phyloP scores from a whole-genome alignment of 2,888 invertebrate genomes.

The Rhodophaea formosa region DNA sequence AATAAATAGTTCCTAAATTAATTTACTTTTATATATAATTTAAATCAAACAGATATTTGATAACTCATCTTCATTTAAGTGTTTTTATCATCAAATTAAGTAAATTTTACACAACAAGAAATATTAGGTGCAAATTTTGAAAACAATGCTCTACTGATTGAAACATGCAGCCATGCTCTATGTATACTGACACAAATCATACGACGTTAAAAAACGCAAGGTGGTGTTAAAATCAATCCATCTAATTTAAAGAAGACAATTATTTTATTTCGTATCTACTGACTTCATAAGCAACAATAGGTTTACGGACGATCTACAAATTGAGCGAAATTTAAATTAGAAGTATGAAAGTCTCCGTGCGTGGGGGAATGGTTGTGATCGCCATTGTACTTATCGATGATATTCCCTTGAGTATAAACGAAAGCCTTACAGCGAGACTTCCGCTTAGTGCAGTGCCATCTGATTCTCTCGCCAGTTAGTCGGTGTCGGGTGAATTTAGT shows the following conservation, averaged over 20 bases:
- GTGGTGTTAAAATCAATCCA: not conserved
- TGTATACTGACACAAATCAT: too few species aligned
- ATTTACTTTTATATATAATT: too few species aligned
- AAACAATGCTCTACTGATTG: too few species aligned
- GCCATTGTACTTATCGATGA: constrained; percentile 22
- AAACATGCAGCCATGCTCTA: too few species aligned
- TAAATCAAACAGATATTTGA: too few species aligned
- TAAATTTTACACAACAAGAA: too few species aligned
- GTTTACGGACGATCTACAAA: not conserved
- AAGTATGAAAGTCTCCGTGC: not conserved
- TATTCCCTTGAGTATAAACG: not conserved
- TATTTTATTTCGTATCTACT: too few species aligned
- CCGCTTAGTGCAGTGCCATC: not conserved
- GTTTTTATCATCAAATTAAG: too few species aligned
- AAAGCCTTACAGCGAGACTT: constrained; percentile 6
- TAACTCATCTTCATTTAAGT: too few species aligned
- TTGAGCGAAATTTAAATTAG: not conserved
- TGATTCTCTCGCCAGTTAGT: not conserved
- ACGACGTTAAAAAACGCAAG: not conserved
- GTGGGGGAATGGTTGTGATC: not conserved
- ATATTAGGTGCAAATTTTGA: too few species aligned
- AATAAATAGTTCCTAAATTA: too few species aligned
- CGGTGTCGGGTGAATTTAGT: not conserved
- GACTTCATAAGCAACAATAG: not conserved
- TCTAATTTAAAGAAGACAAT: too few species aligned